These are phyloP conservation scores for Neoascia interrupta DNA, from an alignment of 2,888 invertebrate species.

Conservation along the genomic window DNA sequence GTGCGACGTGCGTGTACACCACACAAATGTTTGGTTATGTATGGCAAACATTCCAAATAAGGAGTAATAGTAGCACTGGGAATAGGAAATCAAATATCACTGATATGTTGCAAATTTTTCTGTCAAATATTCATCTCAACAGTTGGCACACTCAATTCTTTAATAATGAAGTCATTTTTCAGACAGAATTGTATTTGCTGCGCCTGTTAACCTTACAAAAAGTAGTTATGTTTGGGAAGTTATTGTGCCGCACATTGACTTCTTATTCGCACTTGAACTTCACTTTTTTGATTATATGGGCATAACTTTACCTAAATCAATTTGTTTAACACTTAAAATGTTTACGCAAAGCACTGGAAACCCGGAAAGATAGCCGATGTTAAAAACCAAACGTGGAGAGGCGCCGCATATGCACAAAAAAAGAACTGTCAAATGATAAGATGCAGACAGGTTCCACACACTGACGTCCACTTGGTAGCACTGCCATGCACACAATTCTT, in stretches of 20 bases:
- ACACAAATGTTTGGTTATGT: constrained; percentile 33
- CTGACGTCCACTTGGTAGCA: neutral
- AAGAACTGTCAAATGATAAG: constrained; percentile 14
- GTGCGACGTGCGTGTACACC: too few relatives aligned
- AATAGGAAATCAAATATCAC: neutral
- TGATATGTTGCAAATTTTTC: neutral
- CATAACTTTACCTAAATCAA: constrained; percentile 9
- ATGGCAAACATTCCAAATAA: constrained; percentile 11
- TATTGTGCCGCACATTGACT: too few relatives aligned
- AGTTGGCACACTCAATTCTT: neutral
- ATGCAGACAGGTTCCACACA: constrained; percentile 16
- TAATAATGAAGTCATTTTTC: neutral
- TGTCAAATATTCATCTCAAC: neutral
- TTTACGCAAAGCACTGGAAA: neutral
- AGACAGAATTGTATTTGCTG: neutral
- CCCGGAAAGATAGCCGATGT: neutral
- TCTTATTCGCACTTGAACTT: neutral
- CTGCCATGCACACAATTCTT: too few relatives aligned
- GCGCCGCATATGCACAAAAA: constrained; percentile 44
- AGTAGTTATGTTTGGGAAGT: neutral
- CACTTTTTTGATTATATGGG: too few relatives aligned
- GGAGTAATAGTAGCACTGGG: neutral
- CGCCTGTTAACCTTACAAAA: constrained; percentile 23
- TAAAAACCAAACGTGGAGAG: constrained; percentile 48
- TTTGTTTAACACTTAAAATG: constrained; percentile 8